phyloP scores from a whole-genome alignment of 2,113 vertebrate genomes.

The Elephantulus edwardii region DNA sequence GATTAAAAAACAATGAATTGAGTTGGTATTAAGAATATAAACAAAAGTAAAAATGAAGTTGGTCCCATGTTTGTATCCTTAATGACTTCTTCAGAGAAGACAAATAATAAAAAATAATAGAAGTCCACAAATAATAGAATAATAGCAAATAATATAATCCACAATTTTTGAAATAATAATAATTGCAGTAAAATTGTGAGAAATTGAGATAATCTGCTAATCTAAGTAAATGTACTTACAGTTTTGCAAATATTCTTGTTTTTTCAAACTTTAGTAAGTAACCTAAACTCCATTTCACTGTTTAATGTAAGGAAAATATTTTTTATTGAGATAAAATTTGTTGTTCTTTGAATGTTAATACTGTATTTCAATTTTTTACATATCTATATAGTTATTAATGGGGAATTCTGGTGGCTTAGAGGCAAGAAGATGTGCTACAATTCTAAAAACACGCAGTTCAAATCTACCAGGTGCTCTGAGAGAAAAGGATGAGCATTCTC shows the following conservation, averaged over 20 bases:
- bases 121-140: no score
- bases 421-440: no score
- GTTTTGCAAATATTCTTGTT: constrained; percentile 29
- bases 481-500: no score
- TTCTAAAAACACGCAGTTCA: no score
- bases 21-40: background rate
- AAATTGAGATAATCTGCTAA: background rate
- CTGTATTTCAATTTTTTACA: background rate
- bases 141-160: no score
- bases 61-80: background rate
- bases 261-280: constrained; percentile 28
- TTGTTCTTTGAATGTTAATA: constrained; percentile 11
- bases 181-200: background rate
- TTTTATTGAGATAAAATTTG: constrained; percentile 7
- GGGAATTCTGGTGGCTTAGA: no score
- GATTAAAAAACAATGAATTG: no score
- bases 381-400: background rate
- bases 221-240: background rate
- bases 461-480: no score
- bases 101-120: no score
- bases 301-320: background rate
- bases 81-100: background rate
- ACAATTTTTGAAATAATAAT: background rate
- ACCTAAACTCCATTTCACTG: background rate
- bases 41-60: background rate